Conservation (phyloP, 1,140 invertebrate genomes). For the Archegozetes longisetosus region DNA sequence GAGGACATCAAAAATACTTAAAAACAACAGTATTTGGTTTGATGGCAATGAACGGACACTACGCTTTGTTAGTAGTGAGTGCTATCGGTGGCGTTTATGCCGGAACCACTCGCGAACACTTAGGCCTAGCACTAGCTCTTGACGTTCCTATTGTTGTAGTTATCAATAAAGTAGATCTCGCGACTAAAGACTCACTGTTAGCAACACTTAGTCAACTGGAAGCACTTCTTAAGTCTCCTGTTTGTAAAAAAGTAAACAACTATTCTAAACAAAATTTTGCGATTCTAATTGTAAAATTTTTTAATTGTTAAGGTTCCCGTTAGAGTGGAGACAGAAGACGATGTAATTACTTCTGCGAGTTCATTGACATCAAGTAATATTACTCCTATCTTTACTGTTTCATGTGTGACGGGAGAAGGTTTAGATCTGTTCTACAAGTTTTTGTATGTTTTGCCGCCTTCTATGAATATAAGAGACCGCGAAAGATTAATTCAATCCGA, state of each 20-base stretch:
- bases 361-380: slow-evolving; percentile 44
- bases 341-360: slow-evolving; percentile 48
- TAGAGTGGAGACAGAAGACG: slow-evolving; percentile 46
- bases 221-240: slow-evolving; percentile 41
- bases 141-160: slow-evolving; percentile 75
- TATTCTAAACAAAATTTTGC: not conserved
- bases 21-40: slow-evolving; percentile 86
- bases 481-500: slow-evolving; percentile 46
- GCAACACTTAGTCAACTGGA: slow-evolving; percentile 44
- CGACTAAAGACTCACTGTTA: slow-evolving; percentile 33
- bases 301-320: slow-evolving; percentile 32
- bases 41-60: slow-evolving; percentile 79
- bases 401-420: slow-evolving; percentile 78
- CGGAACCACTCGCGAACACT: slow-evolving; percentile 46
- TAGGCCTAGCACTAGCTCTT: slow-evolving; percentile 61
- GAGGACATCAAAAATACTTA: slow-evolving; percentile 89
- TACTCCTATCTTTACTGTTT: slow-evolving; percentile 81
- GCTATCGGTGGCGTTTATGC: slow-evolving; percentile 37
- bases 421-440: slow-evolving; percentile 61
- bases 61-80: slow-evolving; percentile 76
- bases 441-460: slow-evolving; percentile 51
- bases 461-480: slow-evolving; percentile 46
- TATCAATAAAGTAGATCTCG: slow-evolving; percentile 71
- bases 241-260: slow-evolving; percentile 42
- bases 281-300: not conserved